phyloP scores from a whole-genome alignment of 1,140 invertebrate genomes.

The Mylabris phalerata region DNA sequence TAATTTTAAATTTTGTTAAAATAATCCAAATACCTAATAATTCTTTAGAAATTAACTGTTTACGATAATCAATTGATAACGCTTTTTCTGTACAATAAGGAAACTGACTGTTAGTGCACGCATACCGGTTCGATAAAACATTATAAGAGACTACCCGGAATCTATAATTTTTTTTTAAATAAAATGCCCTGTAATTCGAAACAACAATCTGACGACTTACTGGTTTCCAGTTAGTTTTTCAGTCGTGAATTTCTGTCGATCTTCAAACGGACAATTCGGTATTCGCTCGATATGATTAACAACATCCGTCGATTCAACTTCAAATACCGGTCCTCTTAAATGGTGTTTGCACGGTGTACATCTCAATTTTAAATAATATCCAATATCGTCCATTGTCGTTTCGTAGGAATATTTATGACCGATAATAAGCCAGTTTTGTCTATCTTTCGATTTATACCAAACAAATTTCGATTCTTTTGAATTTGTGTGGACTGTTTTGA shows the following conservation, averaged over 20 bases:
- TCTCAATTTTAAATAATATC: conserved; percentile 55
- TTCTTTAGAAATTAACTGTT: conserved; percentile 77
- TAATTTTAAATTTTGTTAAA: background rate
- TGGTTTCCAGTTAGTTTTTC: conserved; percentile 45
- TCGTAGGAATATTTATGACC: conserved; percentile 52
- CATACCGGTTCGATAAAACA: conserved; percentile 80
- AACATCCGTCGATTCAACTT: conserved; percentile 47
- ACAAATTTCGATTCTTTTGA: conserved; percentile 51
- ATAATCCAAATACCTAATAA: conserved; percentile 54
- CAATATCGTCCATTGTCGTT: conserved; percentile 52
- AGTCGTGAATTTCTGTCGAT: conserved; percentile 62
- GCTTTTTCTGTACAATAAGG: conserved; percentile 74
- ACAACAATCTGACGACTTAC: conserved; percentile 14
- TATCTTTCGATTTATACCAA: conserved; percentile 54
- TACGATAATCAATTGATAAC: conserved; percentile 77
- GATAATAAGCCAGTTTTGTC: conserved; percentile 51
- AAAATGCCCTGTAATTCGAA: too few species aligned
- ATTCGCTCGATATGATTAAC: conserved; percentile 57
- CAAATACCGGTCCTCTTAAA: conserved; percentile 50
- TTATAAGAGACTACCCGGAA: conserved; percentile 84
- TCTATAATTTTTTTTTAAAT: conserved; percentile 49
- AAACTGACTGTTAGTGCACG: conserved; percentile 71
- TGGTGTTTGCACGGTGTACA: conserved; percentile 52
- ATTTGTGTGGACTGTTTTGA: conserved; percentile 54
- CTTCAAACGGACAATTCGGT: conserved; percentile 67